Evolutionary conservation across 2,113 vertebrate species (phyloP).

Genomic region (Barnardius zonarius): DNA sequence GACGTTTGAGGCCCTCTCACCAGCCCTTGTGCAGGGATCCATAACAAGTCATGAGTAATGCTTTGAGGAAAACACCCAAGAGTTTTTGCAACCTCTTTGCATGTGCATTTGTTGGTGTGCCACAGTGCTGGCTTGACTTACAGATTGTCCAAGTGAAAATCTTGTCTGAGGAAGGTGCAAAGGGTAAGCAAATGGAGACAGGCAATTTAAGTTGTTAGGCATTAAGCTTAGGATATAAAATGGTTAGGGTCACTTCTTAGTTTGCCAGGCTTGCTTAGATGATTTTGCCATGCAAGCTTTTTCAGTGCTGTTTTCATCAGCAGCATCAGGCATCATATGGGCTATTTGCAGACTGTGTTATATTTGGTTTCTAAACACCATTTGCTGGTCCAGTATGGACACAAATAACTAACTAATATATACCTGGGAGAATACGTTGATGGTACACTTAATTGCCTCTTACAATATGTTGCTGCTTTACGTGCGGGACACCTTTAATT

Average conservation of each 20-base stretch:
- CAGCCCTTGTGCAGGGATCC: accelerated
- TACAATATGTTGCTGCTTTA: background rate
- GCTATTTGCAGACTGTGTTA: background rate
- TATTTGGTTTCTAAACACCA: background rate
- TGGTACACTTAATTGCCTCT: background rate
- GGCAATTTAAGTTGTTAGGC: background rate
- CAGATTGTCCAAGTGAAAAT: background rate
- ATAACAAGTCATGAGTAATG: background rate
- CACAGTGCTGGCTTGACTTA: accelerated
- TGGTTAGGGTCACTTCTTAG: background rate
- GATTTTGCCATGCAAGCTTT: background rate
- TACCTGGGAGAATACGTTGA: background rate
- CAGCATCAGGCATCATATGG: background rate
- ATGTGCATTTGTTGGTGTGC: accelerated
- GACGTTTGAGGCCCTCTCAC: background rate
- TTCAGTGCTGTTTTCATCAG: background rate
- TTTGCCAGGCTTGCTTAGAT: background rate
- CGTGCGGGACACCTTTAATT: background rate
- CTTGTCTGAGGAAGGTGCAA: background rate
- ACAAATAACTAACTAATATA: background rate
- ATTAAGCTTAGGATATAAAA: background rate
- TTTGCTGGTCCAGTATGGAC: background rate
- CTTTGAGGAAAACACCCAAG: background rate
- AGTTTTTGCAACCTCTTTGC: background rate
- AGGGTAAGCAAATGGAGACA: background rate